A percentile compares a stretch with the other conserved stretches of the same genome.
These are phyloP conservation scores for Leucophenga maculata DNA, from an alignment of 2,888 invertebrate genomes.

Conservation along the genomic window DNA sequence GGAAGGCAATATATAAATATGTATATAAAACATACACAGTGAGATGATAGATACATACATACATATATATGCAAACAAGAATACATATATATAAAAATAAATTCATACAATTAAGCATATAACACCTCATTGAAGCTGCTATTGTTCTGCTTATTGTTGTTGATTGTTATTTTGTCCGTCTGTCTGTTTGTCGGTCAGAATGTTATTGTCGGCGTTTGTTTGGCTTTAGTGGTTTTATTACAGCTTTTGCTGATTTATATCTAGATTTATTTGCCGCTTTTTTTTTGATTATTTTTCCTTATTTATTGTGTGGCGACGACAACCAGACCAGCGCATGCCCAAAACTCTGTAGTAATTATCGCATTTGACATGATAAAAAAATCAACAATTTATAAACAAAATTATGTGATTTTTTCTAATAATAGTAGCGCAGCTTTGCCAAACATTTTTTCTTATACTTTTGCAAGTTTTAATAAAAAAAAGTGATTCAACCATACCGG, in stretches of 20 bases:
- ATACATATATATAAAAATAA: neutral
- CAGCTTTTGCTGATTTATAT: slow-evolving; percentile 8
- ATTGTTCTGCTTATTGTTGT: neutral
- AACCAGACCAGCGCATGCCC: slow-evolving; percentile 8
- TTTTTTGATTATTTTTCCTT: slow-evolving; percentile 1
- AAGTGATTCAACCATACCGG: neutral
- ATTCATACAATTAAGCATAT: too few relatives aligned
- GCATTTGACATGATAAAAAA: neutral
- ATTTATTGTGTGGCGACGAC: neutral
- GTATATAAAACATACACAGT: neutral
- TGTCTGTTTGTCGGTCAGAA: too few relatives aligned
- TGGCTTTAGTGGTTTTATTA: slow-evolving; percentile 14
- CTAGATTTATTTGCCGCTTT: neutral
- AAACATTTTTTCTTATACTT: neutral
- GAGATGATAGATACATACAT: neutral
- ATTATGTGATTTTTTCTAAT: slow-evolving; percentile 11
- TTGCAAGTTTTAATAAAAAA: neutral
- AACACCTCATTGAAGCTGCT: neutral
- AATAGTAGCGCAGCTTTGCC: too few relatives aligned
- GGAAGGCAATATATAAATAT: neutral
- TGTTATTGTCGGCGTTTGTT: neutral
- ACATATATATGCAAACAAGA: neutral
- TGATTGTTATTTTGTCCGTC: neutral
- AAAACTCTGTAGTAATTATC: neutral
- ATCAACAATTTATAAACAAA: neutral